Evolutionary conservation across 1,140 invertebrate species (phyloP).

Genomic region (Brachionus koreanus): DNA sequence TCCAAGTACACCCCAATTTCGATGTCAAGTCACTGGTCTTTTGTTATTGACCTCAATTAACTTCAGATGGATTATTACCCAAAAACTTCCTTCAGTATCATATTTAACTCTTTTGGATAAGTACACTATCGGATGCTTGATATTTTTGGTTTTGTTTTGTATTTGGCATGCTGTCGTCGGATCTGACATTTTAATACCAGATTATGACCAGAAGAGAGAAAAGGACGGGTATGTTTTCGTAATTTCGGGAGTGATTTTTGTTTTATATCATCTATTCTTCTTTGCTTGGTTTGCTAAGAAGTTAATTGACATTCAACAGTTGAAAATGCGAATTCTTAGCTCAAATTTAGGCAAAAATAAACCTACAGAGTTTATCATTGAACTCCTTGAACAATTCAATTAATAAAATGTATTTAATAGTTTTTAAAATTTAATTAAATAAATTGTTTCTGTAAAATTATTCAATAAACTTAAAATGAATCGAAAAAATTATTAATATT

Average conservation of each 20-base stretch:
- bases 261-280: slow-evolving; percentile 8
- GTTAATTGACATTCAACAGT: background rate
- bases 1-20: slow-evolving; percentile 9
- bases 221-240: background rate
- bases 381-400: background rate
- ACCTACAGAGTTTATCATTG: background rate
- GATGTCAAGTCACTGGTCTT: slow-evolving; percentile 32
- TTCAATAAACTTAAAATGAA: too few species aligned
- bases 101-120: slow-evolving; percentile 36
- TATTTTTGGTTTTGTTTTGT: slow-evolving; percentile 22
- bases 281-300: slow-evolving; percentile 18
- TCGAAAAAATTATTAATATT: too few species aligned
- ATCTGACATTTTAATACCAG: background rate
- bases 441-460: too few species aligned
- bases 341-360: background rate
- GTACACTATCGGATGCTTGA: slow-evolving; percentile 37
- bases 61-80: slow-evolving; percentile 39
- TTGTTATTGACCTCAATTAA: slow-evolving; percentile 34
- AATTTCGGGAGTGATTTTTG: background rate
- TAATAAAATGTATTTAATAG: background rate
- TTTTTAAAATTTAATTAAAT: too few species aligned
- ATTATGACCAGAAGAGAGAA: background rate
- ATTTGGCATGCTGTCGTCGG: slow-evolving; percentile 40
- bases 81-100: slow-evolving; percentile 20
- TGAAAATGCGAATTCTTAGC: background rate